Evolutionary conservation across 1,140 invertebrate species (phyloP).

Genomic region (Ylistrum balloti): DNA sequence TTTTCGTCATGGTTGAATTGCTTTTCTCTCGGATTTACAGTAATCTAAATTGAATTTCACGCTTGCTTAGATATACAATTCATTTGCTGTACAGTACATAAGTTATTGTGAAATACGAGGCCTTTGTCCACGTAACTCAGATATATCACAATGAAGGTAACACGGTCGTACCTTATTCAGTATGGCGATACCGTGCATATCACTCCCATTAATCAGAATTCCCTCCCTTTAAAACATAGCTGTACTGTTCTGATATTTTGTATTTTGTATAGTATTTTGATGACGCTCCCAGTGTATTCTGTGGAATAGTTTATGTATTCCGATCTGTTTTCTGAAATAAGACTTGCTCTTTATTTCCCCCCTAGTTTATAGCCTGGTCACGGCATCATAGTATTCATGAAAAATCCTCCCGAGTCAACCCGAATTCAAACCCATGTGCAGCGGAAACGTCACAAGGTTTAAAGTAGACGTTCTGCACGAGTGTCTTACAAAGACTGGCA

Average conservation of each 20-base stretch:
- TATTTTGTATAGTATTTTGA: no score
- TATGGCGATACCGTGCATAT: neutral
- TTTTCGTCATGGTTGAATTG: neutral
- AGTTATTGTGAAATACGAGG: neutral
- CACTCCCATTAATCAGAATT: neutral
- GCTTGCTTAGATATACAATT: neutral
- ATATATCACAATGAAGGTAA: neutral
- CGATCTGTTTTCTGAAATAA: neutral
- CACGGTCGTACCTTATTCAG: neutral
- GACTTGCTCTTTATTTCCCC: neutral
- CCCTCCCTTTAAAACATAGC: neutral
- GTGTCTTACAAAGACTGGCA: no score
- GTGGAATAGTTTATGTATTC: neutral
- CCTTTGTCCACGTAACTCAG: neutral
- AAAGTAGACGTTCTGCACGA: no score
- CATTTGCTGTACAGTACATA: neutral
- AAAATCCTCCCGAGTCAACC: no score
- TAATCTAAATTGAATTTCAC: slow-evolving; percentile 36
- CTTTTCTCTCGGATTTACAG: neutral
- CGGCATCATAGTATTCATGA: no score
- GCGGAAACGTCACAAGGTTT: no score
- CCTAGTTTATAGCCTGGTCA: neutral
- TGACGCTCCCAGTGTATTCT: no score
- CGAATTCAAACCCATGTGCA: no score
- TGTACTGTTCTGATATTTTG: neutral